These are phyloP conservation scores for Forbesichthys papilliferus DNA, from an alignment of 2,113 vertebrate genomes.

Conservation along the genomic window DNA sequence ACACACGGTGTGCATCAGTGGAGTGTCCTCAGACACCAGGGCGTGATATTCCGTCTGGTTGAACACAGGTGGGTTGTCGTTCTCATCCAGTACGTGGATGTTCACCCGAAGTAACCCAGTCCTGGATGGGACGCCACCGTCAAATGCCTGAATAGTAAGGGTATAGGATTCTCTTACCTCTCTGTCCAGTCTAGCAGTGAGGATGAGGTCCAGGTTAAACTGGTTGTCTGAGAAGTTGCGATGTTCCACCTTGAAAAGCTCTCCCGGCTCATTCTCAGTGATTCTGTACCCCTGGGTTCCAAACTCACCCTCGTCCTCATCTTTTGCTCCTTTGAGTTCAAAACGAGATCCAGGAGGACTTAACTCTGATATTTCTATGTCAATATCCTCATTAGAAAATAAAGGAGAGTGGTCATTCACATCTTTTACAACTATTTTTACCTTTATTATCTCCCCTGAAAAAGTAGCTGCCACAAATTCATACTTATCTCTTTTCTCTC, in stretches of 20 bases:
- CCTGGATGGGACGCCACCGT: conserved; percentile 83
- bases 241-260: conserved; percentile 68
- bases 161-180: conserved; percentile 77
- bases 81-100: conserved; percentile 85
- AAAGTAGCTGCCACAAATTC: conserved; percentile 88
- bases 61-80: conserved; percentile 88
- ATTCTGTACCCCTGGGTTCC: conserved; percentile 84
- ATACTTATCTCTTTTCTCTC: conserved; percentile 83
- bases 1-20: conserved; percentile 73
- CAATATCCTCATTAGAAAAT: conserved; percentile 74
- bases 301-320: conserved; percentile 82
- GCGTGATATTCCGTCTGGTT: conserved; percentile 81
- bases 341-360: conserved; percentile 81
- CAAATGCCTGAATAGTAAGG: conserved; percentile 85
- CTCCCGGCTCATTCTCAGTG: conserved; percentile 43
- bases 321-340: conserved; percentile 81
- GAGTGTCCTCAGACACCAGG: conserved; percentile 79
- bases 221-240: conserved; percentile 40
- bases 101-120: conserved; percentile 76
- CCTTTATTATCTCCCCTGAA: conserved; percentile 84
- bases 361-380: conserved; percentile 83
- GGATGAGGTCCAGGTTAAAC: conserved; percentile 78
- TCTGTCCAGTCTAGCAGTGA: conserved; percentile 79
- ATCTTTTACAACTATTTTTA: conserved; percentile 83
- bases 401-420: conserved; percentile 87